Conservation (phyloP, 92 coral and sea anemone species). For the Epizoanthus rinbou region DNA sequence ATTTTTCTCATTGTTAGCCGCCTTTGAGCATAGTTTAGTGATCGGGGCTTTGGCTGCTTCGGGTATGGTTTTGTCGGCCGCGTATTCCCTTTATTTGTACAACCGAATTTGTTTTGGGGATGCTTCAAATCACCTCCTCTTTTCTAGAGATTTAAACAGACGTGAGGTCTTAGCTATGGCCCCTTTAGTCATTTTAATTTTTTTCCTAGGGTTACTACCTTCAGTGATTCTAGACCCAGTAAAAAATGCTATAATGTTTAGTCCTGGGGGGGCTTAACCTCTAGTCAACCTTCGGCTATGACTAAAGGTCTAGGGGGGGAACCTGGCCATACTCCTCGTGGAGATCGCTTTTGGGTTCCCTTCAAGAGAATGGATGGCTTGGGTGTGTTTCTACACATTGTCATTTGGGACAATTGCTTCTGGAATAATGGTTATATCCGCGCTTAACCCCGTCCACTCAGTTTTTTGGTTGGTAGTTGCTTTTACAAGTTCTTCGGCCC, state of each 20-base stretch:
- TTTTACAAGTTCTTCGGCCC: constrained; percentile 70
- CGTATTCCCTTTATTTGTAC: constrained; percentile 78
- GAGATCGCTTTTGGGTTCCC: neutral
- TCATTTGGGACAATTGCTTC: constrained; percentile 58
- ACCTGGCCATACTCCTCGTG: neutral
- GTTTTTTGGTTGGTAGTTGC: constrained; percentile 76
- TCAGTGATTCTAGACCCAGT: constrained; percentile 60
- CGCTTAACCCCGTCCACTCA: constrained; percentile 77
- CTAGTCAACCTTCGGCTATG: neutral
- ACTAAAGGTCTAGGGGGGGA: neutral
- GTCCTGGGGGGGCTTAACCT: constrained; percentile 61
- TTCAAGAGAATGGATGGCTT: constrained; percentile 13
- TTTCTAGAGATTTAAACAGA: constrained; percentile 73
- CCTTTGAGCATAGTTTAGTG: constrained; percentile 66
- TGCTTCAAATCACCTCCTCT: constrained; percentile 66
- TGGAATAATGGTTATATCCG: constrained; percentile 80
- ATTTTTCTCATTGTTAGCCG: constrained; percentile 77
- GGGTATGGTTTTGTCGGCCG: constrained; percentile 80
- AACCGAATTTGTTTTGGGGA: constrained; percentile 81
- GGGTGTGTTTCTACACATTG: constrained; percentile 43
- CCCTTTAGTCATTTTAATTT: constrained; percentile 62
- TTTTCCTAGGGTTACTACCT: constrained; percentile 56
- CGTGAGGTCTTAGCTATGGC: constrained; percentile 65
- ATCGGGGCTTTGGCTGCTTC: constrained; percentile 70
- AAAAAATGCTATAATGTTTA: constrained; percentile 65